Evolutionary conservation across 2,888 invertebrate genomes (phyloP).

Genomic region (Steinernema hermaphroditum): DNA sequence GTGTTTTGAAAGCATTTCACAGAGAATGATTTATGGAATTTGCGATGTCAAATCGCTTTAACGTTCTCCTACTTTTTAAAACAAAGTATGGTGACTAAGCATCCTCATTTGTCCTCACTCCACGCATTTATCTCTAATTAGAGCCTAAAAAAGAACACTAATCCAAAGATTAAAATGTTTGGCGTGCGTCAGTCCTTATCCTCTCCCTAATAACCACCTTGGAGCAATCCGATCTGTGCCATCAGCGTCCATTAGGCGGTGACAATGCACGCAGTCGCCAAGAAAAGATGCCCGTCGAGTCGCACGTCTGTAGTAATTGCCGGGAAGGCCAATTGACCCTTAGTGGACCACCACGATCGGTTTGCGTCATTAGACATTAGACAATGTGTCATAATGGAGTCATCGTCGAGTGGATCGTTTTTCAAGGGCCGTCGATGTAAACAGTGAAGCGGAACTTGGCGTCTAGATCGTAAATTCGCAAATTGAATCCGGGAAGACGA

Average conservation of each 20-base stretch:
- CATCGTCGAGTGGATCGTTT: too few relatives aligned
- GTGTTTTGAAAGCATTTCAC: too few relatives aligned
- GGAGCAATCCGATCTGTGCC: constrained; percentile 16
- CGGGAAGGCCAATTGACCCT: constrained; percentile 26
- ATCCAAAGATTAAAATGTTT: constrained; percentile 25
- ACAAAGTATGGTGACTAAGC: too few relatives aligned
- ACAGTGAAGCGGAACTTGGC: neutral
- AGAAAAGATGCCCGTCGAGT: neutral
- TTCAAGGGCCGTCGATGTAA: too few relatives aligned
- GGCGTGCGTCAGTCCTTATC: neutral
- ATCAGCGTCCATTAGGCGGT: constrained; percentile 21
- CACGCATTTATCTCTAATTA: too few relatives aligned
- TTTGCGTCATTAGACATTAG: constrained; percentile 24
- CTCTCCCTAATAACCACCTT: constrained; percentile 10
- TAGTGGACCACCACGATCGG: constrained; percentile 11
- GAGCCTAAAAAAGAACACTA: neutral
- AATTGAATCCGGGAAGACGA: neutral
- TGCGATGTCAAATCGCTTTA: too few relatives aligned
- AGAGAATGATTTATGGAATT: too few relatives aligned
- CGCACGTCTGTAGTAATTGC: neutral
- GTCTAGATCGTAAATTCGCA: neutral
- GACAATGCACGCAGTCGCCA: constrained; percentile 20
- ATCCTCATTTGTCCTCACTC: too few relatives aligned
- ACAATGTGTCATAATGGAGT: constrained; percentile 10
- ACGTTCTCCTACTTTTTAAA: too few relatives aligned